Evolutionary conservation across 1,140 invertebrate genomes (phyloP).

Genomic region (Lepidotrigona ventralis): DNA sequence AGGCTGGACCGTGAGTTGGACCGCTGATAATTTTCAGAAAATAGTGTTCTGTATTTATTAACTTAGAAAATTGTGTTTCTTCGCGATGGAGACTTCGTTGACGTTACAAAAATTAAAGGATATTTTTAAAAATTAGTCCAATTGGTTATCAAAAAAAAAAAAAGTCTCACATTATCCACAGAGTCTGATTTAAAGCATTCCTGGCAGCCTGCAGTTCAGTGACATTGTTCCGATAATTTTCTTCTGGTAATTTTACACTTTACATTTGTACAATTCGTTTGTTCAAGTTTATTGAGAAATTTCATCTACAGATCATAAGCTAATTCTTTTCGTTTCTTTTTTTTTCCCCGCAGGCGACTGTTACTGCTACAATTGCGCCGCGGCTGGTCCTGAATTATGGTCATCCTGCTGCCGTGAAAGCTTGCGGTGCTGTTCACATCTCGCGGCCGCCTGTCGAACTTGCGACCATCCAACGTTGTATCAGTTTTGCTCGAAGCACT

Average conservation of each 20-base stretch:
- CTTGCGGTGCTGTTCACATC: constrained; percentile 76
- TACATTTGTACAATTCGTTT: background rate
- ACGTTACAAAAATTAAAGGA: too few relatives aligned
- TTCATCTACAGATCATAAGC: background rate
- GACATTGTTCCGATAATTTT: background rate
- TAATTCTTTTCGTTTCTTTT: constrained; percentile 33
- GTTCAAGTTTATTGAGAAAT: background rate
- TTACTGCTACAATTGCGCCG: constrained; percentile 77
- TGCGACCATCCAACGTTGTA: constrained; percentile 76
- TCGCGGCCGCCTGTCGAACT: constrained; percentile 77
- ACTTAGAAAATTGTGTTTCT: too few relatives aligned
- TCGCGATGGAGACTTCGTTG: too few relatives aligned
- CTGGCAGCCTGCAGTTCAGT: background rate
- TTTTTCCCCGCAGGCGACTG: constrained; percentile 72
- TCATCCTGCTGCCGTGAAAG: constrained; percentile 77
- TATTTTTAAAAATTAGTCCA: background rate
- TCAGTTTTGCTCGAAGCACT: constrained; percentile 78
- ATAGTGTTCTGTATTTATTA: too few relatives aligned
- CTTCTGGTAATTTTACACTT: background rate
- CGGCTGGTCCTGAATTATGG: constrained; percentile 76
- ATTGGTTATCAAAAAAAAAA: background rate
- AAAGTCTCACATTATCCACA: background rate
- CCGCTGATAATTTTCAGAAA: background rate
- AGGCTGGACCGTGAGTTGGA: background rate
- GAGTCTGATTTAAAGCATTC: background rate